Evolutionary conservation across 2,797 vertebrate species (phyloP), one percentile per base, ranked within the genome.

Genomic region (Chaetophractus vellerosus): DNA sequence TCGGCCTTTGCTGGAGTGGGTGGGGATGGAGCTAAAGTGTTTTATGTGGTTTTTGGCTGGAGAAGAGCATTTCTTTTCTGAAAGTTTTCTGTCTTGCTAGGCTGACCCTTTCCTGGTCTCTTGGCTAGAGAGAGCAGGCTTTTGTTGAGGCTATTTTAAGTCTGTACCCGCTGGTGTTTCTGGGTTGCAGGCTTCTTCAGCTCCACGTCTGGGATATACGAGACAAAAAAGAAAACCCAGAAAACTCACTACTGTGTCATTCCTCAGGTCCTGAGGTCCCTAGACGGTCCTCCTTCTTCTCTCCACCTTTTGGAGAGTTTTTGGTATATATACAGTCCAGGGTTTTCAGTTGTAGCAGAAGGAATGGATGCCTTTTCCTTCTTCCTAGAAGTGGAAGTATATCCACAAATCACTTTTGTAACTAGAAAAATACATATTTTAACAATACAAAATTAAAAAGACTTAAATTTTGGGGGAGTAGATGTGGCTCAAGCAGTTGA

Each of bases 131-230:
- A 36, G 52, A 90, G 28, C 5, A 66, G 21, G 31, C n/a, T 78
- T 45, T 71, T 85, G 55, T 41, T 41, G 12, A 80, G 33, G 55
- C 21, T 88, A 26, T 72, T 93, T 85, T 90, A 28, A 71, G 87
- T 69, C 19, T 45, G 18, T 74, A 26, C 6, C 59, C 28, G 21
- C 33, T 90, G 72, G 12, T 16, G 71, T 93, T 31, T 84, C 66
- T 50, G 76, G 66, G 66, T 66, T 38, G 19, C 61, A 80, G 16
- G 18, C n/a, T 92, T 91, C 59, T 88, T 85, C 24, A 71, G n/a
- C 63, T 86, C 33, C 12, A 26, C 41, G 33, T 64, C 50, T 85
- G 19, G 36, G 10, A 31, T 38, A 21, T n/a, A 52, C n/a, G 50
- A 88, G 78, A n/a, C 9, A 45, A 38, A 85, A 85, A 92, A 75